Conservation (phyloP, 2,888 invertebrate species). For the Monopis laevigella region DNA sequence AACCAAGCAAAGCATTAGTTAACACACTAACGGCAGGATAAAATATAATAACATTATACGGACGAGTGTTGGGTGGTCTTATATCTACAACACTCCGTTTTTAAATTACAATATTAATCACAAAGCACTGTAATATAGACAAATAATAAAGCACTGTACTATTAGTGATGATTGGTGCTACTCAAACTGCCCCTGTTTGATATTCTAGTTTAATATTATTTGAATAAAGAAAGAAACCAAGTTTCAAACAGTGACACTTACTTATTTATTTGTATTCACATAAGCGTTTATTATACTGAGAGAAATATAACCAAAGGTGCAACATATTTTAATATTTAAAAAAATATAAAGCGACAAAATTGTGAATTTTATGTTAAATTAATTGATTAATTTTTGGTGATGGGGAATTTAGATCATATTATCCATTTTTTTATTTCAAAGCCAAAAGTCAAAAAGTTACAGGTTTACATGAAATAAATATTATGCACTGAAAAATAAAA, state of each 20-base stretch:
- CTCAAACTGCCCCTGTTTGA: constrained; percentile 41
- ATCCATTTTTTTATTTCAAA: background rate
- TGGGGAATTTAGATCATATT: constrained; percentile 9
- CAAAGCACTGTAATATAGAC: constrained; percentile 61
- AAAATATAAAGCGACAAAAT: constrained; percentile 3
- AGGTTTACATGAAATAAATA: too few relatives aligned
- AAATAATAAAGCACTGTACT: too few relatives aligned
- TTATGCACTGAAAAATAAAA: too few relatives aligned
- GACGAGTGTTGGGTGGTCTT: constrained; percentile 42
- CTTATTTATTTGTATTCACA: constrained; percentile 54
- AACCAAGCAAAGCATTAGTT: constrained; percentile 69
- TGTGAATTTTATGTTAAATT: constrained; percentile 4
- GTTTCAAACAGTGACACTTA: constrained; percentile 51
- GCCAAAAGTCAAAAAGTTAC: too few relatives aligned
- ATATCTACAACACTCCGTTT: constrained; percentile 46
- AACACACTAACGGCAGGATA: constrained; percentile 62
- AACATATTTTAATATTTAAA: constrained; percentile 31
- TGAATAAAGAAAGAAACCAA: too few relatives aligned
- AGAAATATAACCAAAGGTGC: constrained; percentile 48
- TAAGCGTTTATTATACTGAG: constrained; percentile 31
- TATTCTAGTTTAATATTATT: background rate
- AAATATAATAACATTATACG: constrained; percentile 29
- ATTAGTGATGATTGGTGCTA: constrained; percentile 59
- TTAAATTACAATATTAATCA: constrained; percentile 47
- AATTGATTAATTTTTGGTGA: constrained; percentile 5